A percentile compares a stretch with the other conserved stretches of the same genome.
phyloP scores from a whole-genome alignment of 2,113 vertebrate species.

The Dromas ardeola region DNA sequence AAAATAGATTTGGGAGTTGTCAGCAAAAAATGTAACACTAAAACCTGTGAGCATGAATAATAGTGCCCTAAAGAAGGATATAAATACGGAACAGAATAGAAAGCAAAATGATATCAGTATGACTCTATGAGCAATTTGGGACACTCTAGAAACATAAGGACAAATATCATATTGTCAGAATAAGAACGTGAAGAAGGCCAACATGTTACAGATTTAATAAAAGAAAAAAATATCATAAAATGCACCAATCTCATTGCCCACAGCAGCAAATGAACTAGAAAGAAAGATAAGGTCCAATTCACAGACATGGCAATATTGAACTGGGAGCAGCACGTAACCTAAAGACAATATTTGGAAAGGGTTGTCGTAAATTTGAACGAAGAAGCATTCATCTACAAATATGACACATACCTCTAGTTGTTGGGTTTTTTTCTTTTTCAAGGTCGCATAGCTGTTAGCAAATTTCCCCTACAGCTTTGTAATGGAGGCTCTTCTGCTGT shows the following conservation, averaged over 20 bases:
- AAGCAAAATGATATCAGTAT: conserved; percentile 1
- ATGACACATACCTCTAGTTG: not conserved
- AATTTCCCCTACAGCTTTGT: not conserved
- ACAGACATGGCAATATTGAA: not conserved
- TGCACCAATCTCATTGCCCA: not conserved
- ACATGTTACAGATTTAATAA: not conserved
- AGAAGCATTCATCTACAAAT: not conserved
- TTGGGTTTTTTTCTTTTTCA: not conserved
- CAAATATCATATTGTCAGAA: not conserved
- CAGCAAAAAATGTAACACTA: conserved; percentile 47
- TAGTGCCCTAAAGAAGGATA: conserved; percentile 33
- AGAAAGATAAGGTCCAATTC: not conserved
- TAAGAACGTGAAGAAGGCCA: not conserved
- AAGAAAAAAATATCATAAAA: not conserved
- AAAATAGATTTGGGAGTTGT: conserved; percentile 54
- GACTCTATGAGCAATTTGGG: not conserved
- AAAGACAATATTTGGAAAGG: not conserved
- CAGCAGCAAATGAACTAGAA: not conserved
- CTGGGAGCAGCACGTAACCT: not conserved
- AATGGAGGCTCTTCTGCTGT: not conserved
- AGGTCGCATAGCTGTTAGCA: not conserved
- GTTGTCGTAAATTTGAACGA: not conserved
- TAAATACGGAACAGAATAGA: not conserved
- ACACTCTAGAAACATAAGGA: conserved; percentile 1
- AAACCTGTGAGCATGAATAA: conserved; percentile 53